Conservation (phyloP, 2,797 vertebrate species). For the Xenops minutus region DNA sequence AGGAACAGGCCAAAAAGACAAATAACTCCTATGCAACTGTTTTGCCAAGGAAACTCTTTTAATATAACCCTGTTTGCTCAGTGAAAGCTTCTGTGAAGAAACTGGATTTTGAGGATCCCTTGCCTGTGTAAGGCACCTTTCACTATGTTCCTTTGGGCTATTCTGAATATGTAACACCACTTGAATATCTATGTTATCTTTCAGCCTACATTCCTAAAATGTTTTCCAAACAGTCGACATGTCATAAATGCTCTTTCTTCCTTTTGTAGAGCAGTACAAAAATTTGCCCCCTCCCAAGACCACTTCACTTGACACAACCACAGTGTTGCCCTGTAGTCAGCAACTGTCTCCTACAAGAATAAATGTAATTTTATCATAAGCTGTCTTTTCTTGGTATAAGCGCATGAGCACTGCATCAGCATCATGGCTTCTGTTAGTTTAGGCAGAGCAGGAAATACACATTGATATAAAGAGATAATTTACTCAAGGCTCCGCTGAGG, state of each 20-base stretch:
- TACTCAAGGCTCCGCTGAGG: not conserved
- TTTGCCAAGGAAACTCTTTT: not conserved
- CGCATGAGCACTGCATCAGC: not conserved
- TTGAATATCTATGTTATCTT: slow-evolving; percentile 50
- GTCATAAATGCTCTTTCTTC: slow-evolving; percentile 40
- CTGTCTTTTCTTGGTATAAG: not conserved
- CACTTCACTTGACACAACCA: not conserved
- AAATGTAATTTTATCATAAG: not conserved
- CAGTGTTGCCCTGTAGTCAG: not conserved
- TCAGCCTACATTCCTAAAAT: slow-evolving; percentile 26
- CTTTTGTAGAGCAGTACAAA: not conserved
- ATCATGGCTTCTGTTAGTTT: not conserved
- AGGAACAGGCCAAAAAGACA: not conserved
- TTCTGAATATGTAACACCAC: slow-evolving; percentile 35
- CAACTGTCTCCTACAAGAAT: not conserved
- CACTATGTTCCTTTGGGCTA: not conserved
- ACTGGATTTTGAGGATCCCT: not conserved
- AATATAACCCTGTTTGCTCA: not conserved
- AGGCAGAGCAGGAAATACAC: not conserved
- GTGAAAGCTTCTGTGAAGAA: slow-evolving; percentile 21
- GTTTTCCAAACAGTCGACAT: slow-evolving; percentile 37
- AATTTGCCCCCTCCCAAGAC: not conserved
- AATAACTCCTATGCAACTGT: not conserved
- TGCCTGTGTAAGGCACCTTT: not conserved
- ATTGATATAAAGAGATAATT: not conserved